Base-by-base conservation (phyloP, 2,113 vertebrate species). In the Herpetotheres cachinnans region DNA sequence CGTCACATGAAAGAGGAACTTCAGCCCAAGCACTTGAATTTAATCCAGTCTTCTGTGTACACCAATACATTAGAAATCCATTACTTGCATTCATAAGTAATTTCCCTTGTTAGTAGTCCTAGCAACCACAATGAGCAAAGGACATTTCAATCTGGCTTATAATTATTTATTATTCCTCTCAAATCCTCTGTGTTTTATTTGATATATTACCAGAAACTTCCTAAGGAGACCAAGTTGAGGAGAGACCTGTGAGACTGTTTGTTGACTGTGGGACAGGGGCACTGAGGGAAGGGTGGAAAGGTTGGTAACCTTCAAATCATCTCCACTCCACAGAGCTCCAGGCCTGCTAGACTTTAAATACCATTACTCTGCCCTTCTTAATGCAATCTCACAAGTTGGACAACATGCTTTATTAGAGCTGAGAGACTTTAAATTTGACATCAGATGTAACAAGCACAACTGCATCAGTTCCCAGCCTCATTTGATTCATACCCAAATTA, bases 401-500 rank as follows among this genome's bases (percentile, higher is more conserved):
- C 65, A 87, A 58, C 36, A 26, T 46, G 69, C 70, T 82, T 89
- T 92, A 93, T 65, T 89, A 69, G 56, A 67, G 58, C 69, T 82
- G 56, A 79, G 77, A 92, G 65, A 93, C 52, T 90, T 92, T 44
- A 89, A 82, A 95, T 93, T 97, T 84, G 14, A 86, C 83, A 89
- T 92, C 56, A 92, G 36, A 63, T 79, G n/a, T 86, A 89, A 76
- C 69, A 36, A 92, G 61, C 52, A 95, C 63, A 93, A 96, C 66
- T 82, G 49, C 73, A 89, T 36, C 42, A 56, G 42, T 86, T 97
- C 36, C 66, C 56, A 93, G 62, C 42, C 66, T 92, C 52, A 86
- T 86, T 94, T 92, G 91, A 92, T 84, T 97, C 92, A 82, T 92
- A 81, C 89, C 73, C 89, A 95, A 95, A 96, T 93, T 93, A 95